These are phyloP conservation scores for Nephrotoma appendiculata DNA, from an alignment of 2,888 invertebrate genomes.

Conservation along the genomic window DNA sequence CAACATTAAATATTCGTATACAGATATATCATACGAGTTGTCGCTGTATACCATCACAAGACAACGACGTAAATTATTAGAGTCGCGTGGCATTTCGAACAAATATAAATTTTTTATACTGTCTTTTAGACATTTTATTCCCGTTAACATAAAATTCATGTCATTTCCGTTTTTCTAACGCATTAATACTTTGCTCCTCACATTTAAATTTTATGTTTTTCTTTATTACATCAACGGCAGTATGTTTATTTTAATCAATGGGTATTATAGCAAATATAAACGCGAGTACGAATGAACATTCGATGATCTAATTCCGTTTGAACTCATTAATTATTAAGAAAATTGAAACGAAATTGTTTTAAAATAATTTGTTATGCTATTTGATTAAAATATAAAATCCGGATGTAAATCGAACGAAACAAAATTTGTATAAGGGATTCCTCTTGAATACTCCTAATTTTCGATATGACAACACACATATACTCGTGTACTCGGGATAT, in stretches of 20 bases:
- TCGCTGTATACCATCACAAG: background rate
- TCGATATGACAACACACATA: background rate
- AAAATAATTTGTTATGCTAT: background rate
- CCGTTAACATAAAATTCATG: background rate
- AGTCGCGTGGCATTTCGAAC: background rate
- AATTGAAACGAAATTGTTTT: background rate
- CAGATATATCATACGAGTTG: background rate
- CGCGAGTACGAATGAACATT: background rate
- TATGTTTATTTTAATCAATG: background rate
- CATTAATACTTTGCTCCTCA: background rate
- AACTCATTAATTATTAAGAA: background rate
- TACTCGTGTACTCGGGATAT: background rate
- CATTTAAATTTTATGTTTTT: background rate
- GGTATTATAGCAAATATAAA: background rate
- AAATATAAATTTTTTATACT: background rate
- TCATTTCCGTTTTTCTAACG: background rate
- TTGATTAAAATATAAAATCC: background rate
- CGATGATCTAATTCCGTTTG: background rate
- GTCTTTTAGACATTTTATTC: background rate
- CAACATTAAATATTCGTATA: background rate
- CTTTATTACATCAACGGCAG: background rate
- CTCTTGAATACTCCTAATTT: background rate
- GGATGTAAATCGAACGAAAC: background rate
- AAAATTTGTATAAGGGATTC: background rate
- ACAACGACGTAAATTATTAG: background rate